Conservation (phyloP, 2,888 invertebrate species). For the Acanthococcus lagerstroemiae region DNA sequence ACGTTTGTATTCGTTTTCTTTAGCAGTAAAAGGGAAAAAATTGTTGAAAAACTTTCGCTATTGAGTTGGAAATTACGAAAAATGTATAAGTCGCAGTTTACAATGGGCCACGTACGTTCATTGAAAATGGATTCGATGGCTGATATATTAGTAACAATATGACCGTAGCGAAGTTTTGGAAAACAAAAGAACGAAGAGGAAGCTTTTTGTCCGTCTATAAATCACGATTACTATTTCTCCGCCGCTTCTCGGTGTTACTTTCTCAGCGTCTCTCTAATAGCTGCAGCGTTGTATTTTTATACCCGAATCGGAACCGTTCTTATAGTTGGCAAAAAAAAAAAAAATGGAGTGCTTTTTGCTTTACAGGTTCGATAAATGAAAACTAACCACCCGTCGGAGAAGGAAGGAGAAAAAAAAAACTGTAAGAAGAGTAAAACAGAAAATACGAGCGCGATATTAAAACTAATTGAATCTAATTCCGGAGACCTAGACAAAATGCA, state of each 20-base stretch:
- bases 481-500: too few species aligned
- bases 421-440: too few species aligned
- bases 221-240: constrained; percentile 23
- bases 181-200: constrained; percentile 1
- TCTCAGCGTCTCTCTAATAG: too few species aligned
- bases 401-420: neutral
- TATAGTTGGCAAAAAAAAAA: neutral
- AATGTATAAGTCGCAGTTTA: neutral
- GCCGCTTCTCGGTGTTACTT: neutral
- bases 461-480: too few species aligned
- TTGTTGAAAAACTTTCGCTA: neutral
- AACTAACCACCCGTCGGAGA: neutral
- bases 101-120: constrained; percentile 14
- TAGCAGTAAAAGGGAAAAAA: too few species aligned
- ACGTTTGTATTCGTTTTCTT: too few species aligned
- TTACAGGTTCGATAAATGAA: neutral
- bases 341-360: neutral
- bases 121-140: constrained; percentile 20
- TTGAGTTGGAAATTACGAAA: neutral
- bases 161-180: constrained; percentile 13
- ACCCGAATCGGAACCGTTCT: neutral
- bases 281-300: neutral
- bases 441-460: too few species aligned
- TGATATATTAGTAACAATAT: constrained; percentile 26
- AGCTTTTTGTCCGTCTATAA: constrained; percentile 22